Percentiles rank a stretch among this genome's conserved stretches.
Evolutionary conservation across 2,113 vertebrate genomes (phyloP).

Genomic region (Alectura lathami): DNA sequence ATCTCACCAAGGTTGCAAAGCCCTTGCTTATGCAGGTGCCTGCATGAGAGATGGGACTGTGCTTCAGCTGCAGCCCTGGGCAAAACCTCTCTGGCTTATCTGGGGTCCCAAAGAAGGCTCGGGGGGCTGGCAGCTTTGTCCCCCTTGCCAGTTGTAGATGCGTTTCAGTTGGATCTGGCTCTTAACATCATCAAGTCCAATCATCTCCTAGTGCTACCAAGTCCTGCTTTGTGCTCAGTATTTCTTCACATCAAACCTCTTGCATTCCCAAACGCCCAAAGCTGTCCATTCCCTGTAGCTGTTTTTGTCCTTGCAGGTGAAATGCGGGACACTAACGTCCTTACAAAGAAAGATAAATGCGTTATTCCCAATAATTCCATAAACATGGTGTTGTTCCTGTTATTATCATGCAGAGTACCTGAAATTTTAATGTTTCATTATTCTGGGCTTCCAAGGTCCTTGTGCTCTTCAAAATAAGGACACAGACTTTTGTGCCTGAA

Average conservation of each 20-base stretch:
- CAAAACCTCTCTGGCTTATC: neutral
- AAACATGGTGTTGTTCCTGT: neutral
- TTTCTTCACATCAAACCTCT: neutral
- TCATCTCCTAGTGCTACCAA: neutral
- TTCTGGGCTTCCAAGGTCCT: neutral
- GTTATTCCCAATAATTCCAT: neutral
- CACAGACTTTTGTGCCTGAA: neutral
- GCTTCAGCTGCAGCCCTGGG: neutral
- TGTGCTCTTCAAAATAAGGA: neutral
- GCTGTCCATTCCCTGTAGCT: neutral
- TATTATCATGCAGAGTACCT: neutral
- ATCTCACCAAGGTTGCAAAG: neutral
- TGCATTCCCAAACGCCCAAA: neutral
- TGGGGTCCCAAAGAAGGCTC: neutral
- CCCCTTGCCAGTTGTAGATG: neutral
- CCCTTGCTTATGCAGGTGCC: neutral
- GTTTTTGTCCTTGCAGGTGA: neutral
- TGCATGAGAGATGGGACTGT: neutral
- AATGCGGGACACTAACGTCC: neutral
- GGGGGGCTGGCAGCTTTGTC: too few relatives aligned
- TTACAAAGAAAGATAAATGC: neutral
- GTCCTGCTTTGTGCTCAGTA: fast-evolving
- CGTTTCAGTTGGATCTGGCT: neutral
- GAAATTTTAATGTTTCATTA: neutral
- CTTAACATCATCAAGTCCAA: neutral